A percentile compares a stretch with the other conserved stretches of the same genome.
Evolutionary conservation across 92 coral and sea anemone species (phyloP).

Genomic region (Phenganax stokvisi): DNA sequence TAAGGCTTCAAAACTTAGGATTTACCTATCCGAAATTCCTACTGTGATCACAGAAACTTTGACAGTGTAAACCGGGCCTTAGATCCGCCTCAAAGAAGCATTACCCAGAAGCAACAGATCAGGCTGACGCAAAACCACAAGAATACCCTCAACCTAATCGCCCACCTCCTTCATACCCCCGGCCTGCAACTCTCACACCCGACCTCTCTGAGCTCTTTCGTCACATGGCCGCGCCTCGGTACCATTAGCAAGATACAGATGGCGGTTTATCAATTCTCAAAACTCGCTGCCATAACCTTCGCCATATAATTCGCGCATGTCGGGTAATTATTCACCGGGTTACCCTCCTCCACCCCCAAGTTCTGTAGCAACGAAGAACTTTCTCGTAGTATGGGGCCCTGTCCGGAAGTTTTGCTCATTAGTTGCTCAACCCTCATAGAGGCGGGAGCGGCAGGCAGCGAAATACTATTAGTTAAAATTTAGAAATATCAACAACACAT

Average conservation of each 20-base stretch:
- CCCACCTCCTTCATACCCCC: constrained; percentile 34
- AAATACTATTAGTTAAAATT: too few relatives aligned
- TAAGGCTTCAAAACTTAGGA: too few relatives aligned
- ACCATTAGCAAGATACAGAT: constrained; percentile 87
- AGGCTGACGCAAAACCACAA: constrained; percentile 35
- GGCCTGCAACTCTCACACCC: constrained; percentile 73
- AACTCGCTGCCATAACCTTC: constrained; percentile 51
- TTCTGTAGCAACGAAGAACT: constrained; percentile 86
- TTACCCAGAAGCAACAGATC: constrained; percentile 42
- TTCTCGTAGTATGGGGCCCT: constrained; percentile 99
- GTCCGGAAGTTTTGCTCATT: background rate
- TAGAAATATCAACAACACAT: too few relatives aligned
- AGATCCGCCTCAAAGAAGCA: constrained; percentile 66
- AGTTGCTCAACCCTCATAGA: too few relatives aligned
- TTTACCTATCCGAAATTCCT: too few relatives aligned
- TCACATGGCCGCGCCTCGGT: constrained; percentile 97
- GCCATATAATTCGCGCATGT: constrained; percentile 58
- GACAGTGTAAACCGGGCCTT: constrained; percentile 7
- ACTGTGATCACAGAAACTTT: too few relatives aligned
- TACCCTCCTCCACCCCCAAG: constrained; percentile 59
- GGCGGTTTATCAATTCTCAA: constrained; percentile 63
- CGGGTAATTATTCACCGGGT: constrained; percentile 66
- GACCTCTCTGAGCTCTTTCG: constrained; percentile 92
- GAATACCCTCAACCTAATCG: constrained; percentile 11
- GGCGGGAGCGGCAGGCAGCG: too few relatives aligned